Conservation (phyloP, 1,140 invertebrate genomes). For the Lutraria rhynchaena region DNA sequence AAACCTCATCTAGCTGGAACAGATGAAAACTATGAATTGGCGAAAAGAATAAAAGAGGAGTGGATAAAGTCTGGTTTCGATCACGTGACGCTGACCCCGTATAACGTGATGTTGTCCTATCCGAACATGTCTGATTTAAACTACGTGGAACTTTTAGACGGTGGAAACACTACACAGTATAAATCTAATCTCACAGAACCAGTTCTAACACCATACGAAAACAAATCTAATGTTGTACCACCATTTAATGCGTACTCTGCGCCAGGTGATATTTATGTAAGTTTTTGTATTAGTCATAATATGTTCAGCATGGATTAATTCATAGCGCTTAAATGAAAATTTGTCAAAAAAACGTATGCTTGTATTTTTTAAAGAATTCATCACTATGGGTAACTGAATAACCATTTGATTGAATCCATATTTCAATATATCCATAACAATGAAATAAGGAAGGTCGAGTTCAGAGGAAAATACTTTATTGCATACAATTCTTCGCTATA, state of each 20-base stretch:
- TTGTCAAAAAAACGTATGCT: not conserved
- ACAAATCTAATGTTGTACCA: conserved; percentile 73
- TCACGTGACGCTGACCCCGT: conserved; percentile 72
- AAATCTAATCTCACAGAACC: conserved; percentile 68
- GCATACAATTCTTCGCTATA: no score
- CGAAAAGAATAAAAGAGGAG: conserved; percentile 65
- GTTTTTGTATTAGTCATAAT: no score
- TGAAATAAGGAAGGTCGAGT: no score
- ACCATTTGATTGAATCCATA: not conserved
- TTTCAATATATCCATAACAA: no score
- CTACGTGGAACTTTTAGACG: conserved; percentile 65
- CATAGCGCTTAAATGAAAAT: not conserved
- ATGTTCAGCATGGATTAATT: no score
- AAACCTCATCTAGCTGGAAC: conserved; percentile 78
- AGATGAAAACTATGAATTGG: conserved; percentile 67
- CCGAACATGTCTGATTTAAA: conserved; percentile 71
- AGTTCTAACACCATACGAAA: conserved; percentile 71
- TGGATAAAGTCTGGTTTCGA: conserved; percentile 72
- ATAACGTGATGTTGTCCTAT: conserved; percentile 78
- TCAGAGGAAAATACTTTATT: not conserved
- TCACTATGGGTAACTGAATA: not conserved
- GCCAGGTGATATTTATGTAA: conserved; percentile 54
- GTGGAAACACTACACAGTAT: conserved; percentile 54
- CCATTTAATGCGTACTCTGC: conserved; percentile 79
- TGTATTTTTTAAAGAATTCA: not conserved